Base-by-base conservation (phyloP, 1,140 invertebrate genomes). In the Drosophila insularis region DNA sequence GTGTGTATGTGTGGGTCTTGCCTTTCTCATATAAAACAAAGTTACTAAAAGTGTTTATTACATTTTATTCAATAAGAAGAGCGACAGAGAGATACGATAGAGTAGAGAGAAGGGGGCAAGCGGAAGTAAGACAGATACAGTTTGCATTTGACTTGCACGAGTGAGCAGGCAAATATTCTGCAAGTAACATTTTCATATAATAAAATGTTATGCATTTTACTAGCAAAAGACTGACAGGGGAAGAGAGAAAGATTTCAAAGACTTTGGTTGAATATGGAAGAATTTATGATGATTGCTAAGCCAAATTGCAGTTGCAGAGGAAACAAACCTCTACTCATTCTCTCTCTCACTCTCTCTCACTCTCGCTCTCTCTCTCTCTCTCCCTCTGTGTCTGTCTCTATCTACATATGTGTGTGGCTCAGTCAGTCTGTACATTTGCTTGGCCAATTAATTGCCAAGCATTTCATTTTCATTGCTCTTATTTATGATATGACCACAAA, bases 31-130 rank as follows among this genome's bases (percentile, higher is more conserved):
- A 86, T 71, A 78, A 87, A 79, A 86, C 79, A 87, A 87, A 89
- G 84, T 87, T 87, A 87, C 80, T 77, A 82, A 89, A 89, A 87
- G 82, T 87, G 82, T 87, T 87, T 87, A 87, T 87, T 87, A 87
- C 82, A 87, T 87, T 87, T 87, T 87, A 87, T 87, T 87, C 82
- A 86, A 87, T 86, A 86, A 87, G 43, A 6, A 17, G 10, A 40
- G 7, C 58, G 17, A 63, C 8, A 6, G 39, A 1, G 1, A 2
- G 65, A 1, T 31, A 46, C 13, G 21, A 11, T 13, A 11, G 39
- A 40, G 55, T 14, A 31, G 5, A 13, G 8, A 17, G 43, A 19
- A 32, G 5, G 5, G 54, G 54, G 14, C 54, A 60, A 21, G 17
- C 43, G 43, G 43, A 50, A 50, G 43, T 32, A 43, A 63, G 27